Evolutionary conservation across 2,113 vertebrate genomes (phyloP), one percentile per base, ranked within the genome.

Genomic region (Castor canadensis): DNA sequence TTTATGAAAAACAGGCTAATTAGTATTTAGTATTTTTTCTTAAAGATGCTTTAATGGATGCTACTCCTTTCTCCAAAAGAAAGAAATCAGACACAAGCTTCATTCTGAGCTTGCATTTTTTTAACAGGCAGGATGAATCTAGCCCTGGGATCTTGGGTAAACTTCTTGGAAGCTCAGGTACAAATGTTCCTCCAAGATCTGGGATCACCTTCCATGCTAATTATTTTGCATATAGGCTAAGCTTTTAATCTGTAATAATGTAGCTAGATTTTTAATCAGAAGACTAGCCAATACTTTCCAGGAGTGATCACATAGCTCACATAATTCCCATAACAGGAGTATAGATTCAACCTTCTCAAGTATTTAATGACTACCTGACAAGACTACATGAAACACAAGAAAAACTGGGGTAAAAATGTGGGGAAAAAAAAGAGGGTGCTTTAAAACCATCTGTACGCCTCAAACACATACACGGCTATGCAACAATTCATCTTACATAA

Each of bases 41-140:
- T 47, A 75, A 95, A 75, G 30, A 87, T 79, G 4, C 1, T 62
- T 85, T 80, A 17, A 87, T 1, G 30, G 2, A 66, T 12, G 12
- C 45, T 69, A 67, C 30, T 64, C 38, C 38, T 73, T 96, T 94
- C 26, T 94, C 28, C 30, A 82, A 60, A 96, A 87, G 32, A 28
- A 95, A 64, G n/a, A 49, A 90, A 64, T 90, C 28, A 89, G 52
- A 76, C 22, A 35, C 16, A 45, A 8, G 4, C 16, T 89, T 80
- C 52, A 8, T 71, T 88, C 26, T 26, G 19, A 92, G 60, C 8
- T 47, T 85, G 60, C 26, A 43, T 15, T 32, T 10, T 76, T 82
- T 84, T 93, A 60, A 80, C 45, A 76, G 69, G 69, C 17, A 62
- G 24, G 5, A 62, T 56, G 62, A 43, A 56, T 56, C 35, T 83